Percentiles rank a stretch among this genome's conserved stretches.
phyloP scores from a whole-genome alignment of 2,888 invertebrate genomes.

The Entomobrya multifasciata region DNA sequence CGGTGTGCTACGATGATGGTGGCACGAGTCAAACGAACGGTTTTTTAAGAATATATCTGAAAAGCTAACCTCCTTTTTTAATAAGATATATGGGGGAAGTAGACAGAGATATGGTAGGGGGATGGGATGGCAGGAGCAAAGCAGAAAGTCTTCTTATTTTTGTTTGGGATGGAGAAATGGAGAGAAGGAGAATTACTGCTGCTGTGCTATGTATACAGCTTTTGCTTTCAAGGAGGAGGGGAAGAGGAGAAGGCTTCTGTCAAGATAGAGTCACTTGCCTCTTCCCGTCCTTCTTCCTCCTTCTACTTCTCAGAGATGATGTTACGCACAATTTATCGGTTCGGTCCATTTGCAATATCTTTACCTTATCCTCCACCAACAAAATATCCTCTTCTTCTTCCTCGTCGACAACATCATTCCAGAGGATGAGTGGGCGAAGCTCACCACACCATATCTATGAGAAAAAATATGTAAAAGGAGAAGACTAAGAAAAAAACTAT shows the following conservation, averaged over 20 bases:
- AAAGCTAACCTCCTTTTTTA: constrained; percentile 14
- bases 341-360: constrained; percentile 61
- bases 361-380: background rate
- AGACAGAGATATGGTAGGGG: constrained; percentile 24
- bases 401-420: background rate
- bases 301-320: background rate
- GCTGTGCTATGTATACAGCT: too few species aligned
- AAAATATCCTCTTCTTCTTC: background rate
- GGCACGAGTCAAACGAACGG: constrained; percentile 58
- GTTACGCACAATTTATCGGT: constrained; percentile 71
- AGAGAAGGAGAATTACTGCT: background rate
- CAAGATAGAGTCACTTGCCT: constrained; percentile 39
- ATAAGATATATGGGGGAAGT: constrained; percentile 9
- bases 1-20: background rate
- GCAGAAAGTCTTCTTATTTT: background rate
- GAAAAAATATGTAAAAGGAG: too few species aligned
- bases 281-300: constrained; percentile 14
- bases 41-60: background rate
- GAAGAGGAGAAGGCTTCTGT: background rate
- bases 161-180: background rate
- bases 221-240: background rate
- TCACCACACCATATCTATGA: too few species aligned
- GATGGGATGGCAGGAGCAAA: background rate
- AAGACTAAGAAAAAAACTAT: too few species aligned
- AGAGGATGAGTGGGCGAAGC: too few species aligned